phyloP scores from a whole-genome alignment of 2,797 vertebrate genomes.

The Diplodus sargus region DNA sequence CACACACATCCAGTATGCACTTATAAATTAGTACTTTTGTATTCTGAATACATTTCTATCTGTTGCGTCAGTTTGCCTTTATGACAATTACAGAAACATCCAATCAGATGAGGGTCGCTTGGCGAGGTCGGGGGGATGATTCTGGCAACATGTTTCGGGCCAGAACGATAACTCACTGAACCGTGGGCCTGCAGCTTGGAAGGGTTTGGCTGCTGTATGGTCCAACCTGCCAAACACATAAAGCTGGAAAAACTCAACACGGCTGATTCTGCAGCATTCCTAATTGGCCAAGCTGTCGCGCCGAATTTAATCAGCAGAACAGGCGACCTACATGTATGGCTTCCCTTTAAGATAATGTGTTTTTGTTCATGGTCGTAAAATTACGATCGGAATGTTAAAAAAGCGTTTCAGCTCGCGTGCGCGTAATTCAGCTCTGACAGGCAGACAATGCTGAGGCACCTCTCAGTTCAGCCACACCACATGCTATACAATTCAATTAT shows the following conservation, averaged over 20 bases:
- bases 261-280: conserved; percentile 40
- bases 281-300: conserved; percentile 65
- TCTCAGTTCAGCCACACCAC: not conserved
- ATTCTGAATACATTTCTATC: not conserved
- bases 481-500: conserved; percentile 26
- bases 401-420: not conserved
- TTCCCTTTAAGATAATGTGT: conserved; percentile 14
- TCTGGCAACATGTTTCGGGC: conserved; percentile 39
- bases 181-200: conserved; percentile 38
- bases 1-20: not conserved
- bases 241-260: conserved; percentile 47
- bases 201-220: conserved; percentile 40
- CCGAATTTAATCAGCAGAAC: conserved; percentile 50
- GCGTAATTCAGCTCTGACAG: conserved; percentile 16
- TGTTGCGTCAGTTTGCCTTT: not conserved
- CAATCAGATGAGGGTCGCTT: conserved; percentile 1
- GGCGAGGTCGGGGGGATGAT: conserved; percentile 22
- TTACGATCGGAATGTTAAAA: not conserved
- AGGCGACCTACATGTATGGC: not conserved
- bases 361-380: not conserved
- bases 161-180: conserved; percentile 51
- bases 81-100: not conserved
- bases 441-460: not conserved
- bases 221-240: conserved; percentile 47
- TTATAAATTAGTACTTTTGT: not conserved